A percentile compares a stretch with the other conserved stretches of the same genome.
Conservation (phyloP, 2,113 vertebrate genomes). For the Tragulus kanchil region DNA sequence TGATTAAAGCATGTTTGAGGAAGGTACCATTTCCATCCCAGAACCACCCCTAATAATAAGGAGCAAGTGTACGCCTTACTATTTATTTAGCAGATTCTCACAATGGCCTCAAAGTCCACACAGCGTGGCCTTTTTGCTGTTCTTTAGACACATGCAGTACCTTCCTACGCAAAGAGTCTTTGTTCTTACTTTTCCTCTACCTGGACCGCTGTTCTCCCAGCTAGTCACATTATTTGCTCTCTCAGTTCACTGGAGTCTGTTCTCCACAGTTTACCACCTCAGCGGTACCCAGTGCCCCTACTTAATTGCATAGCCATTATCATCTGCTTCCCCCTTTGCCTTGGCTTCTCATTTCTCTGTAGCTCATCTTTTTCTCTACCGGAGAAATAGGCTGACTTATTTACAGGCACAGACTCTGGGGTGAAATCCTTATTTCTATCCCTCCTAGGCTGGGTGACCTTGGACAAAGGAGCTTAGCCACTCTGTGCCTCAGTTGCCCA, state of each 20-base stretch:
- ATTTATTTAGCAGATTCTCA: background rate
- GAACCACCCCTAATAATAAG: background rate
- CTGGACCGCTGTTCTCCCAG: background rate
- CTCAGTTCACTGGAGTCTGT: background rate
- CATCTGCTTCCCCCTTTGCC: background rate
- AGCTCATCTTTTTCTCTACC: too few species aligned
- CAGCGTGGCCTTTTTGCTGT: too few species aligned
- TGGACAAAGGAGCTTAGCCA: background rate
- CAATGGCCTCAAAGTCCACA: background rate
- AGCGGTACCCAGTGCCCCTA: background rate
- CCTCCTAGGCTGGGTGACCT: background rate
- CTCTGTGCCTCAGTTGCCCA: constrained; percentile 33
- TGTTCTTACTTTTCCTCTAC: background rate
- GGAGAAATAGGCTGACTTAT: too few species aligned
- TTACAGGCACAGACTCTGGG: background rate
- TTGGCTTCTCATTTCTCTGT: background rate
- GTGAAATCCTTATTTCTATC: background rate
- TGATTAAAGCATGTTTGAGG: background rate
- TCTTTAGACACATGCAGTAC: background rate
- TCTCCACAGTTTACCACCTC: background rate
- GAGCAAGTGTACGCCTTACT: background rate
- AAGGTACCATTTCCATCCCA: background rate
- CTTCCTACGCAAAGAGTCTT: background rate
- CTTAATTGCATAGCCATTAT: background rate
- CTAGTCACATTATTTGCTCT: background rate